These are phyloP conservation scores for Hapalemur alaotrensis DNA, from an alignment of 2,797 vertebrate genomes.

Conservation along the genomic window DNA sequence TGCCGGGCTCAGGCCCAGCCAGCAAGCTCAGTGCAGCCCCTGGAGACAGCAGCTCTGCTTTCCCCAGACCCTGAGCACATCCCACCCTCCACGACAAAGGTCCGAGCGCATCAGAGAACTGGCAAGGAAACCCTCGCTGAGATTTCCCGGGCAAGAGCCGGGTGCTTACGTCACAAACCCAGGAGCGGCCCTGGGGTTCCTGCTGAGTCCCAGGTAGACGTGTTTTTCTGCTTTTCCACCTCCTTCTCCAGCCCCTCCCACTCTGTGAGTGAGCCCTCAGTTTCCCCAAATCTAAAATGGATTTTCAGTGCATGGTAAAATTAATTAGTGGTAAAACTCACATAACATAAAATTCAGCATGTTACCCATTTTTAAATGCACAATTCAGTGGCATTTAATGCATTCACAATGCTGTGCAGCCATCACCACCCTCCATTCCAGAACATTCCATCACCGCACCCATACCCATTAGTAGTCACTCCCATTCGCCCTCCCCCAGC, in stretches of 20 bases:
- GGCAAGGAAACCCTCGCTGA: fast-evolving
- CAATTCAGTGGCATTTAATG: neutral
- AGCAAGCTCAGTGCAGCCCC: neutral
- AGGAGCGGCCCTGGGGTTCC: neutral
- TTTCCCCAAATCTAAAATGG: neutral
- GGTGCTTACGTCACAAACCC: fast-evolving
- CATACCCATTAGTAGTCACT: fast-evolving
- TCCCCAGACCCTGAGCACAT: fast-evolving
- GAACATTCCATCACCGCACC: neutral
- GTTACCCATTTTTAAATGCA: neutral
- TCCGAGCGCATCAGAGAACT: neutral
- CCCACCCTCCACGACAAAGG: neutral
- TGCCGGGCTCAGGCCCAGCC: neutral
- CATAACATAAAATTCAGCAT: neutral
- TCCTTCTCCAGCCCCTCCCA: neutral
- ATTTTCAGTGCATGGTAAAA: neutral
- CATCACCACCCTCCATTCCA: neutral
- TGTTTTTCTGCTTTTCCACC: fast-evolving
- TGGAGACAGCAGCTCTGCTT: neutral
- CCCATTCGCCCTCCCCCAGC: neutral
- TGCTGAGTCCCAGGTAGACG: fast-evolving
- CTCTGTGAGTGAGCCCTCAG: neutral
- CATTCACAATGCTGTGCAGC: fast-evolving
- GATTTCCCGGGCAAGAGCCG: fast-evolving
- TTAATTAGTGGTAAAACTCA: neutral